Evolutionary conservation across 2,888 invertebrate species (phyloP).

Genomic region (Megaustenia siamemsis): DNA sequence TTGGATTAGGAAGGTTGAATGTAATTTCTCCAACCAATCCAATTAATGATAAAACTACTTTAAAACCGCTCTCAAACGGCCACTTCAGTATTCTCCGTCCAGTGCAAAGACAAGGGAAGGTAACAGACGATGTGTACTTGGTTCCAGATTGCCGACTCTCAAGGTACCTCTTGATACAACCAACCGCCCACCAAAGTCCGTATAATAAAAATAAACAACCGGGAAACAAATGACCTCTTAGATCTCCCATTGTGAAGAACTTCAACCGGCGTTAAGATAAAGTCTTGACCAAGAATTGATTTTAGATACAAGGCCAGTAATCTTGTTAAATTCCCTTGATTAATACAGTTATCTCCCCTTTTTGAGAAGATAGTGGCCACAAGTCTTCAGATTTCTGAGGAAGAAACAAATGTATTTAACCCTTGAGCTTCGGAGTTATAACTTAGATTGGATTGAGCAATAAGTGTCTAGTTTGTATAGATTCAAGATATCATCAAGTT

Average conservation of each 20-base stretch:
- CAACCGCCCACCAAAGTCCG: slow-evolving; percentile 50
- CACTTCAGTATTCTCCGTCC: slow-evolving; percentile 1
- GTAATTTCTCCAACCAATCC: slow-evolving; percentile 45
- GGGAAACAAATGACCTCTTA: slow-evolving; percentile 36
- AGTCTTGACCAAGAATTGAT: too few relatives aligned
- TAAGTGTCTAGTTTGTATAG: too few relatives aligned
- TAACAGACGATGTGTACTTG: slow-evolving; percentile 28
- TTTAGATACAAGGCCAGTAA: too few relatives aligned
- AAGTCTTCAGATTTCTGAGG: too few relatives aligned
- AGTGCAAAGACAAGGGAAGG: slow-evolving; percentile 26
- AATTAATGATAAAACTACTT: slow-evolving; percentile 18
- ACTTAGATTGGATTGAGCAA: too few relatives aligned
- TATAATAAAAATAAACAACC: slow-evolving; percentile 32
- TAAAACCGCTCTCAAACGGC: slow-evolving; percentile 37
- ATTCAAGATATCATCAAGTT: too few relatives aligned
- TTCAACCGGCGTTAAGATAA: too few relatives aligned
- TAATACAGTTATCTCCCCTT: too few relatives aligned
- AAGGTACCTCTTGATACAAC: slow-evolving; percentile 19
- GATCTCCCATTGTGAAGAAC: slow-evolving; percentile 35
- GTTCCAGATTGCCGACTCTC: slow-evolving; percentile 1
- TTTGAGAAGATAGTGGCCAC: too few relatives aligned
- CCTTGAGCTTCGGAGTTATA: too few relatives aligned
- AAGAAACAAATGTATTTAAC: too few relatives aligned
- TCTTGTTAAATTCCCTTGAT: too few relatives aligned
- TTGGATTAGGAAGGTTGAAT: slow-evolving; percentile 30